Percentiles rank a stretch among this genome's conserved stretches.
phyloP scores from a whole-genome alignment of 2,888 invertebrate genomes.

The Tubulanus polymorphus region DNA sequence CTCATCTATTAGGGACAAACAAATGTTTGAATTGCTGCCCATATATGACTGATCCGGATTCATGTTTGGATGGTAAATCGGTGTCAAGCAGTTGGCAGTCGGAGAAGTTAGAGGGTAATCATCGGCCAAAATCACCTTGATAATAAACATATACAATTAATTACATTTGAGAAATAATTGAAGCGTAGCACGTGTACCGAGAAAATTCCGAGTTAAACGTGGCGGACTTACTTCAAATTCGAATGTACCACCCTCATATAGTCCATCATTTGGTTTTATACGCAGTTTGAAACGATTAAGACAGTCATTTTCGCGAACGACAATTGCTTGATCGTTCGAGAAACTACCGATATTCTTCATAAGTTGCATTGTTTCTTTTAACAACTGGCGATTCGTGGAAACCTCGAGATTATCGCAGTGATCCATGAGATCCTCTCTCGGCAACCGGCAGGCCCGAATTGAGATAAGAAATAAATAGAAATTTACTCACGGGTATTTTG shows the following conservation, averaged over 20 bases:
- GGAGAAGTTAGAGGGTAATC: slow-evolving; percentile 94
- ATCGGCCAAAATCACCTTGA: slow-evolving; percentile 91
- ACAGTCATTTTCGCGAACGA: slow-evolving; percentile 20
- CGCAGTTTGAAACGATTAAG: slow-evolving; percentile 13
- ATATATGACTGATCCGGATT: slow-evolving; percentile 56
- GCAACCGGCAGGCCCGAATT: too few species aligned
- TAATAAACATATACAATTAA: slow-evolving; percentile 63
- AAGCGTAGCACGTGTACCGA: too few species aligned
- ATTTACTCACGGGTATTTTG: too few species aligned
- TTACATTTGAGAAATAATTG: too few species aligned
- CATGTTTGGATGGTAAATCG: slow-evolving; percentile 95
- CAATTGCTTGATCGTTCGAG: slow-evolving; percentile 27
- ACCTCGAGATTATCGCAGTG: too few species aligned
- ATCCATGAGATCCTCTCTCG: too few species aligned
- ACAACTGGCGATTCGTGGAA: not conserved
- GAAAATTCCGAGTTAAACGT: too few species aligned
- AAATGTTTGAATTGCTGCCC: slow-evolving; percentile 27
- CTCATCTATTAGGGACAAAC: slow-evolving; percentile 31
- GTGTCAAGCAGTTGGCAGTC: slow-evolving; percentile 91
- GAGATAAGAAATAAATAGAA: too few species aligned
- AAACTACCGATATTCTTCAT: slow-evolving; percentile 22
- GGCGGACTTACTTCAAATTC: slow-evolving; percentile 26
- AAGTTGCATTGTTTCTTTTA: slow-evolving; percentile 24
- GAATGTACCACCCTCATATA: slow-evolving; percentile 30
- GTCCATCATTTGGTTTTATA: slow-evolving; percentile 29